Evolutionary conservation across 2,888 invertebrate species (phyloP).

Genomic region (Machimus atricapillus): DNA sequence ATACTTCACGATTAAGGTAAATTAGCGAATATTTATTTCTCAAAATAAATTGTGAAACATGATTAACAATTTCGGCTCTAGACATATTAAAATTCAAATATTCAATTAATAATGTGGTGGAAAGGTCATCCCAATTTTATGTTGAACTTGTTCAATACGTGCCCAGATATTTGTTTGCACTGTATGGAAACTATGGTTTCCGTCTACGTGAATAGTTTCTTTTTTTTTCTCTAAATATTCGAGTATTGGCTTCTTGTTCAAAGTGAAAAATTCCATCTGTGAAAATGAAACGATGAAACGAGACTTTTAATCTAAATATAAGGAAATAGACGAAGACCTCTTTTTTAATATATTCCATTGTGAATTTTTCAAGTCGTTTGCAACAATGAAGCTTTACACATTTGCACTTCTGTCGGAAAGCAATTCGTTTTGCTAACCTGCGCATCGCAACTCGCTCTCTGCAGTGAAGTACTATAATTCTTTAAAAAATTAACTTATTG

Average conservation of each 20-base stretch:
- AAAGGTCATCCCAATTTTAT: neutral
- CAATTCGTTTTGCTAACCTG: slow-evolving; percentile 51
- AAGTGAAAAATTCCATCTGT: slow-evolving; percentile 8
- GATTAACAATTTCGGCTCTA: neutral
- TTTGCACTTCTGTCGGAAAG: neutral
- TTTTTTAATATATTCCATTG: slow-evolving; percentile 49
- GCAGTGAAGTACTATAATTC: slow-evolving; percentile 55
- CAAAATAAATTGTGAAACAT: neutral
- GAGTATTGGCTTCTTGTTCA: neutral
- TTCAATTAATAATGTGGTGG: neutral
- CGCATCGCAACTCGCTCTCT: slow-evolving; percentile 52
- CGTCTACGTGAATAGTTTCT: slow-evolving; percentile 46
- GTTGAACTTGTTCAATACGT: slow-evolving; percentile 40
- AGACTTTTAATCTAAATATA: neutral
- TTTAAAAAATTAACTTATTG: slow-evolving; percentile 28
- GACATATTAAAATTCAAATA: neutral
- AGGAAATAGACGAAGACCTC: slow-evolving; percentile 46
- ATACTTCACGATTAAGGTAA: neutral
- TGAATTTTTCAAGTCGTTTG: slow-evolving; percentile 39
- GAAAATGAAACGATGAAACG: neutral
- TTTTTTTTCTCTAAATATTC: neutral
- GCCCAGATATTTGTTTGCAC: slow-evolving; percentile 40
- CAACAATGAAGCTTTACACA: slow-evolving; percentile 25
- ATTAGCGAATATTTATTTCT: neutral
- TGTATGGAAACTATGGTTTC: slow-evolving; percentile 42